Conservation (phyloP, 2,888 invertebrate genomes). For the Choreutis nemorana region DNA sequence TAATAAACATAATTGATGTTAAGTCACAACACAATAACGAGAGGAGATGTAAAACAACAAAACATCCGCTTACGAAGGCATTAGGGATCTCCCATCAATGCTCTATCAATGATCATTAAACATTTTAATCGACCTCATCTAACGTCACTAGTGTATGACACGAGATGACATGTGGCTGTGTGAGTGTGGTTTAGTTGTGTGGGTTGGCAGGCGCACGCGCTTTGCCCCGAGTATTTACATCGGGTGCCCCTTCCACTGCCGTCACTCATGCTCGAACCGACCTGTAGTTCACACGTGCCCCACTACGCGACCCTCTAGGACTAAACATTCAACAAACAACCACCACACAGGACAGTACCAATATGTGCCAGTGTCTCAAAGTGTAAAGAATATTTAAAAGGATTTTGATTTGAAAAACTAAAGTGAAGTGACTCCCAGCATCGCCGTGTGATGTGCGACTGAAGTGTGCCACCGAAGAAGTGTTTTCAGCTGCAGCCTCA, state of each 20-base stretch:
- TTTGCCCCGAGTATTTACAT: conserved; percentile 55
- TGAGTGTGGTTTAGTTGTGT: conserved; percentile 14
- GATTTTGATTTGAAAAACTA: conserved; percentile 15
- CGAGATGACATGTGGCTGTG: conserved; percentile 19
- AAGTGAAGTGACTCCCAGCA: conserved; percentile 49
- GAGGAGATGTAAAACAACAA: background rate
- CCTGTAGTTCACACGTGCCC: conserved; percentile 56
- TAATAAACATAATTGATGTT: no score
- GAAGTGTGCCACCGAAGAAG: conserved; percentile 29
- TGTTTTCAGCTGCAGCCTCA: conserved; percentile 52
- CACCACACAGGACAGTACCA: conserved; percentile 30
- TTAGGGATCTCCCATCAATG: conserved; percentile 29
- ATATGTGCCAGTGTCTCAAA: conserved; percentile 53
- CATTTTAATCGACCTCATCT: conserved; percentile 20
- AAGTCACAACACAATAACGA: no score
- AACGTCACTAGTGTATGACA: conserved; percentile 11
- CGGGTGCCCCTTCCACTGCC: conserved; percentile 60
- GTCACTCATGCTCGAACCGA: conserved; percentile 62
- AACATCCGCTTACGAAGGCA: conserved; percentile 22
- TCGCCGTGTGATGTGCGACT: conserved; percentile 52
- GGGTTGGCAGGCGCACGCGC: conserved; percentile 48
- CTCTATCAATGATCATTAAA: conserved; percentile 26
- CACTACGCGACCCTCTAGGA: conserved; percentile 43
- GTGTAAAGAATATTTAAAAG: no score
- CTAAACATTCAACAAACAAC: conserved; percentile 24